Base-by-base conservation (phyloP, 1,140 invertebrate genomes). In the Heliconius melpomene region DNA sequence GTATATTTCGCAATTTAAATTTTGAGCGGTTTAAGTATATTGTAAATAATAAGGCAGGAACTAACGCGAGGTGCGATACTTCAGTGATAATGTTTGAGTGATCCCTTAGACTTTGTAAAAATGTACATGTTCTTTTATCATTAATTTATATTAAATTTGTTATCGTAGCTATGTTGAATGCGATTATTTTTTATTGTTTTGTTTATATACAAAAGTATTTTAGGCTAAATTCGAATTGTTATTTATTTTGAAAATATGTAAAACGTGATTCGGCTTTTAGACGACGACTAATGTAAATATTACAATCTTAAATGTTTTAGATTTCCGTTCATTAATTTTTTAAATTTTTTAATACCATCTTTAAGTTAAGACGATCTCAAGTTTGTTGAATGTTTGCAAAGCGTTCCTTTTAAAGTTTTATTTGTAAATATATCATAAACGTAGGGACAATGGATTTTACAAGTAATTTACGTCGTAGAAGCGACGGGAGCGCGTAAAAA, bases 91-190 rank as follows among this genome's bases (percentile, higher is more conserved):
- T 89, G 86, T 86, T 87, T 85, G 89, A 89, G 91, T 94, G 93
- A 92, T 94, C 87, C 88, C 85, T 87, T 91, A 90, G 90, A 86
- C 87, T 92, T 88, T 94, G 90, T 93, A 92, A 88, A 92, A 93
- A 93, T 94, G 91, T 94, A 94, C 90, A 93, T 93, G 60, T 93
- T 91, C 89, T 91, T 92, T 93, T 93, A 93, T 88, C 80, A 89
- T 91, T 94, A 93, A 94, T 93, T 94, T 93, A 94, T 94, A 93
- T 92, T 93, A 91, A 94, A 94, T 93, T 94, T 94, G 93, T 94
- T 94, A 94, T 94, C 85, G 89, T 93, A 91, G 93, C 93, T 94
- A 91, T 94, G 91, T 93, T 93, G 90, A 93, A 94, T 94, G 91
- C 92, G 91, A 94, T 93, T 93, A 92, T 94, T 92, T 91, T 93